Base-by-base conservation (phyloP, 2,797 vertebrate species). In the Brotula barbata region DNA sequence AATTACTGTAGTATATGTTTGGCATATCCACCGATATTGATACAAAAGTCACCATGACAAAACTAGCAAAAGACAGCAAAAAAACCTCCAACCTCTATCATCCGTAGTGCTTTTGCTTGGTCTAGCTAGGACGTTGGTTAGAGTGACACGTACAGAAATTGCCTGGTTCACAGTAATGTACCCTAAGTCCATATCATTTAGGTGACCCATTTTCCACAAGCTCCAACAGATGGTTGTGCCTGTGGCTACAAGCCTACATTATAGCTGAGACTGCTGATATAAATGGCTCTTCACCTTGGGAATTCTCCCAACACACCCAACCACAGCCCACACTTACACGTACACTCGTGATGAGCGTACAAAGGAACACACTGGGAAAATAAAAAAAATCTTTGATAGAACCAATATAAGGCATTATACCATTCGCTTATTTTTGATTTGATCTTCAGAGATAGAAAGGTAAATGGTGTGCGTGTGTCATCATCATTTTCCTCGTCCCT, bases 171-270 rank as follows among this genome's bases (percentile, higher is more conserved):
- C 28, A 66, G 42, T 34, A 61, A 59, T 73, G 37, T 44, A 51
- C 25, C 41, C 22, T 16, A 57, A 57, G 59, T 83, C 60, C 54
- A 52, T 25, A 68, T 59, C 53, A 74, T 72, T 68, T 34, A 73
- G 71, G 58, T 84, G 78, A 80, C 86, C 86, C 68, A 84, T 33
- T 88, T 91, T 87, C 58, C 22, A 54, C 61, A 64, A 71, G 49
- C 61, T 78, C 75, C 77, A 86, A 82, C 87, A 87, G 84, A 87
- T 81, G 85, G 83, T 75, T 81, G 58, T 40, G 81, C 85, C 83
- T 64, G 55, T 58, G 75, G 79, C 80, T 80, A 77, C 71, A 66
- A 78, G 73, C 70, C 62, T 76, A 64, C 23, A 34, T 78, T 75
- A 83, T 59, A 70, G 64, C 76, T 46, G 39, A 55, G 48, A 76